Evolutionary conservation across 1,140 invertebrate species (phyloP), one percentile per base, ranked within the genome.

Genomic region (Papilio polytes): DNA sequence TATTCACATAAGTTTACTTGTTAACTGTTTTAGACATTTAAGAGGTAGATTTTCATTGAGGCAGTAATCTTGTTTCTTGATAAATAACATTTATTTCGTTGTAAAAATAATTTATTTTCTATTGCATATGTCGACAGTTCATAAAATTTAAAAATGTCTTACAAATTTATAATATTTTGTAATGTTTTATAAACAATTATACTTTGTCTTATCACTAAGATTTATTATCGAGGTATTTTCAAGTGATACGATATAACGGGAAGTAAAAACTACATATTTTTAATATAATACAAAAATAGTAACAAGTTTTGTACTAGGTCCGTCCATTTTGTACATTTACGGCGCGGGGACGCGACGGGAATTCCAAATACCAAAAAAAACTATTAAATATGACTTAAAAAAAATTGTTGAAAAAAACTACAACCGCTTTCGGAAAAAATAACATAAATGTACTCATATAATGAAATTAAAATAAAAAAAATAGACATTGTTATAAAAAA

Each of bases 261-360:
- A 85, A 86, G 84, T 91, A 87, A 91, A 91, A 89, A 91, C 90
- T 66, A 80, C 81, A 78, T 80, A 80, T 83, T 81, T 81, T 85
- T 93, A 87, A 90, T 92, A 92, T 89, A 90, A 93, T 94, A 94
- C 93, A 94, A 94, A 94, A 93, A 94, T 94, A 94, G 93, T 94
- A 94, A 94, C 91, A 94, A 94, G 89, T 91, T 94, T 94, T 94
- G 93, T 94, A 94, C 93, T 94, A 91, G 83, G 89, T 88, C 87
- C 92, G 86, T 92, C 89, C 89, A 89, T 85, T 93, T 93, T 93
- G 92, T 94, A 93, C 91, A 91, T 92, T 85, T 73, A 78, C 20
- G 88, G 88, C 88, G 91, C 90, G 88, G 90, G 86, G 88, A 84
- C 91, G 86, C 88, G 87, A 90, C 85, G 78, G 66, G 56, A 73